Base-by-base conservation (phyloP, 2,797 vertebrate genomes). In the Lutjanus campechanus region DNA sequence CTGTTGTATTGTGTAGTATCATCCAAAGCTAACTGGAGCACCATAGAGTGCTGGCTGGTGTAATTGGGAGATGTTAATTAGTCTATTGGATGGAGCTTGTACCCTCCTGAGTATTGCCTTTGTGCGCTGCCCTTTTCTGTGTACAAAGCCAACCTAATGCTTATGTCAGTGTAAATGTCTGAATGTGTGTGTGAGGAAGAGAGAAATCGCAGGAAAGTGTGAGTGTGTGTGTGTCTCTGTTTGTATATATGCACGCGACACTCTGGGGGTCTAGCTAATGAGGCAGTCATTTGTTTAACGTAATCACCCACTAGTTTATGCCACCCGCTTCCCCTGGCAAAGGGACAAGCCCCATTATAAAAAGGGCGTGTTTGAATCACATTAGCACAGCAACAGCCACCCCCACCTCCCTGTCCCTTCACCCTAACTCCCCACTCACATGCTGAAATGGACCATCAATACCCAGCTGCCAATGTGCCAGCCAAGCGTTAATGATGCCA, bases 31-130 rank as follows among this genome's bases (percentile, higher is more conserved):
- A 89, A 92, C 90, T 85, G 88, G 73, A 85, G 86, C 86, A 79
- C 77, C 86, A 82, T 56, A 49, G 85, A 85, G 82, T 62, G 76
- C 62, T 90, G 83, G 85, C 87, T 91, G 76, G 82, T 89, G 78
- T 88, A 91, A 92, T 86, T 89, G 91, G 90, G 89, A 89, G 67
- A 85, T 93, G 93, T 91, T 94, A 94, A 95, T 94, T 93, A 92
- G 91, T 87, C 90, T 79, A 83, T 89, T 94, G 92, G 92, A 94
- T 84, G 84, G 88, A 82, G 91, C 88, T 86, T 90, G 91, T 92
- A 87, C 67, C 75, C 91, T 92, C 92, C 81, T 60, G 91, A 89
- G 91, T 50, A 84, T 86, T 81, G 81, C 77, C 67, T 92, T 93
- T 93, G 93, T 93, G 83, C 19, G 60, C 62, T 92, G 90, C 90